Evolutionary conservation across 2,797 vertebrate species (phyloP).

Genomic region (Sebastes iracundus): DNA sequence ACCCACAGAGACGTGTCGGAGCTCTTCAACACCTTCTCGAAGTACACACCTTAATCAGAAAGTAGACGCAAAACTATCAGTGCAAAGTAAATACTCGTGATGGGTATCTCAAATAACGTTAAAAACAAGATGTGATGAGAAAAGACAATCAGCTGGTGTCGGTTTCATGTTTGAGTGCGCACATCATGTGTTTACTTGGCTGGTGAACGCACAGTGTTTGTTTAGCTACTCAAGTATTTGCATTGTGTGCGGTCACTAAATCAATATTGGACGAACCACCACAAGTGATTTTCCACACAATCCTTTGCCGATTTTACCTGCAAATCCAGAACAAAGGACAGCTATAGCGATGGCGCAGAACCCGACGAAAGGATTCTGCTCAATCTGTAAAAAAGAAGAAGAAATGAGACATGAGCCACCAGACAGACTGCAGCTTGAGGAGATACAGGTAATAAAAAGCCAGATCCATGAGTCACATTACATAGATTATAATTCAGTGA

Average conservation of each 20-base stretch:
- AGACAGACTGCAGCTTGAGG: neutral
- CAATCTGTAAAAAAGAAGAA: constrained; percentile 81
- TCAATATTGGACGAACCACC: neutral
- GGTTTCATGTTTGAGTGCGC: neutral
- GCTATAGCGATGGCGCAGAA: constrained; percentile 91
- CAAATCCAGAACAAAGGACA: constrained; percentile 98
- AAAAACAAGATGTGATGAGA: neutral
- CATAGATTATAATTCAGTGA: neutral
- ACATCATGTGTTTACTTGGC: neutral
- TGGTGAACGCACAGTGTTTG: neutral
- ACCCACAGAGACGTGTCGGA: constrained; percentile 98
- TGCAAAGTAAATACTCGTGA: neutral
- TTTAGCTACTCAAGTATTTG: neutral
- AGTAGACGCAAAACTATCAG: neutral
- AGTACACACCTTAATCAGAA: constrained; percentile 90
- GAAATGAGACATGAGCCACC: neutral
- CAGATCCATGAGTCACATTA: neutral
- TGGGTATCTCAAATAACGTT: neutral
- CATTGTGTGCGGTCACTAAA: neutral
- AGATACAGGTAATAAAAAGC: neutral
- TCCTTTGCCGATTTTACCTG: constrained; percentile 82
- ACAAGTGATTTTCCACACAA: neutral
- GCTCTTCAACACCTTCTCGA: constrained; percentile 98
- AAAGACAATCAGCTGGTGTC: neutral
- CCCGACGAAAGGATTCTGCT: constrained; percentile 91